A percentile compares a stretch with the other conserved stretches of the same genome.
Conservation (phyloP, 2,113 vertebrate species). For the Marmota flaviventris region DNA sequence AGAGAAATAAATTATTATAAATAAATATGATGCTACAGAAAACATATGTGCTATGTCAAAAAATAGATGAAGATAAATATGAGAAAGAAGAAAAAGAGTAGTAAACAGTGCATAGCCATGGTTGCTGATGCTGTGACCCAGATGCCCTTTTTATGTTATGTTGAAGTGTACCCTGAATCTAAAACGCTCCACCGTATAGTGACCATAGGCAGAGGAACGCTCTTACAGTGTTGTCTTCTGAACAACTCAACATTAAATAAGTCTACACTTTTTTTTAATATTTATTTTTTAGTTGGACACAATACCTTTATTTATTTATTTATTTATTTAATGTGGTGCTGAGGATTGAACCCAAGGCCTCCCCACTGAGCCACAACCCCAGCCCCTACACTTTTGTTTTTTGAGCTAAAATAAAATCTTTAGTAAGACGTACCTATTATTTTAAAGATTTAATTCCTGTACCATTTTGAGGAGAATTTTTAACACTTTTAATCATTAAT, state of each 20-base stretch:
- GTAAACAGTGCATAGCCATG: neutral
- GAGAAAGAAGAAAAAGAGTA: neutral
- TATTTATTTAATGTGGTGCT: too few species aligned
- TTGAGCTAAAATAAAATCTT: slow-evolving; percentile 34
- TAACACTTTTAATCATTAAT: neutral
- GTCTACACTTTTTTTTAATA: neutral
- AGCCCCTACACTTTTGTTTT: neutral
- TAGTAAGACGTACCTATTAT: neutral
- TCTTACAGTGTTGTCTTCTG: neutral
- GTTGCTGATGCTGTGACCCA: neutral
- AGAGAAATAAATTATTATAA: neutral
- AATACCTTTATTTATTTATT: too few species aligned
- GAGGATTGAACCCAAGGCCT: too few species aligned
- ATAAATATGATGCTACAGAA: neutral
- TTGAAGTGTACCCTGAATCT: neutral
- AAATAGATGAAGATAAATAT: neutral
- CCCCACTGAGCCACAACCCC: too few species aligned
- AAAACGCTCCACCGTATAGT: neutral
- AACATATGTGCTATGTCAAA: neutral
- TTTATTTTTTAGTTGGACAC: too few species aligned
- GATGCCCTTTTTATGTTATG: neutral
- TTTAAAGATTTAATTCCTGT: neutral
- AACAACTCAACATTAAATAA: neutral
- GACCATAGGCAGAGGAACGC: neutral
- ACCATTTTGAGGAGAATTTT: neutral